Conservation (phyloP, 2,888 invertebrate genomes). For the Iphiclides podalirius region DNA sequence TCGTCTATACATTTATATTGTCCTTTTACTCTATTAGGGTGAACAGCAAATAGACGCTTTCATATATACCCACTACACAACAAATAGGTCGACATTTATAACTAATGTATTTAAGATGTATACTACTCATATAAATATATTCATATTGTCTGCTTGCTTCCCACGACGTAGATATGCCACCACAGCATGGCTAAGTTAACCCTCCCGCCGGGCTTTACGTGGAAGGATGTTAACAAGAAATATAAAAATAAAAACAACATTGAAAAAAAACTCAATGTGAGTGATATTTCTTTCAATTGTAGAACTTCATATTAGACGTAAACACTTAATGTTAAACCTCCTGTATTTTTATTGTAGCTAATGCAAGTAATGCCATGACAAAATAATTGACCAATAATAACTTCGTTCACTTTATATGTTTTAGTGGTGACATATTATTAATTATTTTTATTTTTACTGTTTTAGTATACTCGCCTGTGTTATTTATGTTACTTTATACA, state of each 20-base stretch:
- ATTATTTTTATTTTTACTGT: neutral
- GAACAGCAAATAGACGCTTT: slow-evolving; percentile 1
- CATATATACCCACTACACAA: neutral
- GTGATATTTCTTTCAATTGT: slow-evolving; percentile 40
- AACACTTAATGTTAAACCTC: slow-evolving; percentile 13
- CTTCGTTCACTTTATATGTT: slow-evolving; percentile 16
- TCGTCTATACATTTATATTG: neutral
- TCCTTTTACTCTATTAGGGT: neutral
- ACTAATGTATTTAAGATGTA: slow-evolving; percentile 1
- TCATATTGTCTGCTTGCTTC: slow-evolving; percentile 55
- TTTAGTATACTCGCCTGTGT: neutral
- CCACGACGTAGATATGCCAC: slow-evolving; percentile 62
- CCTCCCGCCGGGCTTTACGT: slow-evolving; percentile 68
- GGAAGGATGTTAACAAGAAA: slow-evolving; percentile 70
- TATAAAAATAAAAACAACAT: slow-evolving; percentile 57
- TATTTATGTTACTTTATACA: neutral
- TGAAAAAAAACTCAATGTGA: slow-evolving; percentile 63
- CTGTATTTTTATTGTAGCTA: slow-evolving; percentile 5
- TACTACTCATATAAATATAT: slow-evolving; percentile 22
- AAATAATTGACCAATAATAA: slow-evolving; percentile 2
- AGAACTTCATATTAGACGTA: slow-evolving; percentile 16
- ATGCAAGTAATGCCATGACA: neutral
- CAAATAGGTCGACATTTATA: slow-evolving; percentile 4
- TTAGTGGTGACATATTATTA: neutral
- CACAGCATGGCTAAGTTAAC: slow-evolving; percentile 61